Evolutionary conservation across 2,797 vertebrate genomes (phyloP).

Genomic region (Schizopygopsis pylzovi): DNA sequence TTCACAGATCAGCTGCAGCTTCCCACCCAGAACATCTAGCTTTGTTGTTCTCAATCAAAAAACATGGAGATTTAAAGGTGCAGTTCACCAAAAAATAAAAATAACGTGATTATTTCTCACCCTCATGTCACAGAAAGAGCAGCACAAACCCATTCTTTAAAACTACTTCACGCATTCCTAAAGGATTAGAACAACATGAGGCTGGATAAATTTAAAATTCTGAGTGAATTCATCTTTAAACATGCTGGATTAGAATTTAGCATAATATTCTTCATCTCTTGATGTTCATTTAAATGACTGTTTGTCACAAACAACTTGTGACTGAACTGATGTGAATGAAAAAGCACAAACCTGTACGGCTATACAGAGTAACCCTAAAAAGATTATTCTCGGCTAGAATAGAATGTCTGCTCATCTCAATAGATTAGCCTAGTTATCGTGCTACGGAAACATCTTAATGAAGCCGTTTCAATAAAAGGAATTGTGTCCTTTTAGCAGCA

Average conservation of each 20-base stretch:
- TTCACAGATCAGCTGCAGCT: conserved; percentile 38
- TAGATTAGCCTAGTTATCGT: conserved; percentile 34
- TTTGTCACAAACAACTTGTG: conserved; percentile 37
- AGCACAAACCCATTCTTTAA: background rate
- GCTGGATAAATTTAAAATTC: background rate
- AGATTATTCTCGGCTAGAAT: background rate
- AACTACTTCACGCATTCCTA: background rate
- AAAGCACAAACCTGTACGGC: conserved; percentile 34
- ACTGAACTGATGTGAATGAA: conserved; percentile 43
- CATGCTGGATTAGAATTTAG: conserved; percentile 38
- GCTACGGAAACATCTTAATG: conserved; percentile 33
- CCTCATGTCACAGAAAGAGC: background rate
- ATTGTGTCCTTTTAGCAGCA: conserved; percentile 13
- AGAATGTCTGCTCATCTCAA: conserved; percentile 18
- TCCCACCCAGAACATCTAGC: conserved; percentile 26
- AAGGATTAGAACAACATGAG: background rate
- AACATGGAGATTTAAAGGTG: conserved; percentile 6
- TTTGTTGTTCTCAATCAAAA: conserved; percentile 3
- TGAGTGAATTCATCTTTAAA: conserved; percentile 10
- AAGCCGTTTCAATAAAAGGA: conserved; percentile 44
- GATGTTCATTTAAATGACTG: conserved; percentile 49
- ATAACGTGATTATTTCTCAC: background rate
- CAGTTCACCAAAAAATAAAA: background rate
- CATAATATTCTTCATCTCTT: conserved; percentile 48
- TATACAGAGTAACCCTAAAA: conserved; percentile 28